A percentile compares a stretch with the other conserved stretches of the same genome.
Evolutionary conservation across 2,888 invertebrate species (phyloP).

Genomic region (Norana najaformis): DNA sequence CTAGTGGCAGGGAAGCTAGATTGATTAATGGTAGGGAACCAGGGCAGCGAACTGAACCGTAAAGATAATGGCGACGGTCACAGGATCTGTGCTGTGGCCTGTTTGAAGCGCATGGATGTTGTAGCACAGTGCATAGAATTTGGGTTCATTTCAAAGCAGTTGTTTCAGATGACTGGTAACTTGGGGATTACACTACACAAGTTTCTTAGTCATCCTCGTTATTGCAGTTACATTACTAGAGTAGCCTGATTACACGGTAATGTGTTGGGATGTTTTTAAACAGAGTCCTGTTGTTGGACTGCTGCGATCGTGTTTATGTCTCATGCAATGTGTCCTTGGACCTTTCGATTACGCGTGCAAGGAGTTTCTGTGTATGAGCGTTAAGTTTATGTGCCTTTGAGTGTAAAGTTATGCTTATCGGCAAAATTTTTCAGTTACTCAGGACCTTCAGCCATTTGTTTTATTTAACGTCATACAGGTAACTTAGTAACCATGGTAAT

Average conservation of each 20-base stretch:
- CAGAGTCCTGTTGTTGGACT: not conserved
- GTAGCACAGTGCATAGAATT: not conserved
- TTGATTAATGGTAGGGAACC: too few relatives aligned
- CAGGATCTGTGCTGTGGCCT: too few relatives aligned
- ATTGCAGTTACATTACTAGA: not conserved
- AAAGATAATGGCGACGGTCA: too few relatives aligned
- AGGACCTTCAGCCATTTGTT: not conserved
- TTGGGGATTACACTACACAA: too few relatives aligned
- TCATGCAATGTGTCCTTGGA: not conserved
- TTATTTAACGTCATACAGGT: not conserved
- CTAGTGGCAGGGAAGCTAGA: conserved; percentile 9
- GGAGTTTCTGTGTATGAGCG: too few relatives aligned
- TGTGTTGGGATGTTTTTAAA: not conserved
- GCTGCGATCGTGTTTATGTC: too few relatives aligned
- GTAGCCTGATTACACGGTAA: not conserved
- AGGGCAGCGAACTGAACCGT: not conserved
- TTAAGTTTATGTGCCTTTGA: too few relatives aligned
- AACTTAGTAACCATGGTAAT: not conserved
- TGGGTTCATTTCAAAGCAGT: not conserved
- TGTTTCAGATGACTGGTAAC: not conserved
- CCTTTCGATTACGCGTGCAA: not conserved
- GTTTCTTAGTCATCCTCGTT: too few relatives aligned
- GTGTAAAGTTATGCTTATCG: too few relatives aligned
- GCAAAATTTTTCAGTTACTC: not conserved
- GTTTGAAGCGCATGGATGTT: not conserved